Evolutionary conservation across 2,113 vertebrate genomes (phyloP).

Genomic region (Emydocephalus ijimae): DNA sequence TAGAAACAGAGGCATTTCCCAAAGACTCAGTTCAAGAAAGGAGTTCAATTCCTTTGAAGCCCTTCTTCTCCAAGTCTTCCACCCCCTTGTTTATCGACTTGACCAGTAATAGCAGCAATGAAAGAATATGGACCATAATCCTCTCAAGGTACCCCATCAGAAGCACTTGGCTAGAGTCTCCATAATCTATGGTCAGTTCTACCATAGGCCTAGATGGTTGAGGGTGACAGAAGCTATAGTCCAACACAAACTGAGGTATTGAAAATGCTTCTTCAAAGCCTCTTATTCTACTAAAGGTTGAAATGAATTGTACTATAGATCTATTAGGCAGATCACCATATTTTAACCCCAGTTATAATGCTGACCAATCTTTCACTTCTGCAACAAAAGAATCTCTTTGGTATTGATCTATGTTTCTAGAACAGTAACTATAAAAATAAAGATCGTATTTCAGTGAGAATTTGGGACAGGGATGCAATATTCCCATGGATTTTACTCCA

Average conservation of each 20-base stretch:
- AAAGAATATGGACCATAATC: background rate
- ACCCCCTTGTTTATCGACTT: background rate
- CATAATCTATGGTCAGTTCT: background rate
- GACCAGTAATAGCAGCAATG: background rate
- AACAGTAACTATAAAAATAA: background rate
- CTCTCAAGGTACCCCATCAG: background rate
- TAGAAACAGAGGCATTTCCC: background rate
- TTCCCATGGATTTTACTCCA: background rate
- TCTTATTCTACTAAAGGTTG: conserved; percentile 40
- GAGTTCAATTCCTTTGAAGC: background rate
- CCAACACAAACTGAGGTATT: background rate
- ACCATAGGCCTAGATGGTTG: background rate
- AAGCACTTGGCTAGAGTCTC: background rate
- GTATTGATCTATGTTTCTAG: background rate
- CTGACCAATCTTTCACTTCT: background rate
- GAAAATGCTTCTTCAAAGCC: conserved; percentile 28
- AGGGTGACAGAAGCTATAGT: background rate
- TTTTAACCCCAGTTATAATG: background rate
- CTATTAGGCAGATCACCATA: conserved; percentile 1
- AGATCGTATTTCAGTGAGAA: background rate
- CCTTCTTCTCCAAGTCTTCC: background rate
- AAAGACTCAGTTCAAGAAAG: background rate
- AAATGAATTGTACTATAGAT: conserved; percentile 7
- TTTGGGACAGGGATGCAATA: background rate
- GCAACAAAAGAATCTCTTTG: background rate